A percentile compares a stretch with the other conserved stretches of the same genome.
These are phyloP conservation scores for Drosophila kambysellisi DNA, from an alignment of 2,888 invertebrate genomes.

Conservation along the genomic window DNA sequence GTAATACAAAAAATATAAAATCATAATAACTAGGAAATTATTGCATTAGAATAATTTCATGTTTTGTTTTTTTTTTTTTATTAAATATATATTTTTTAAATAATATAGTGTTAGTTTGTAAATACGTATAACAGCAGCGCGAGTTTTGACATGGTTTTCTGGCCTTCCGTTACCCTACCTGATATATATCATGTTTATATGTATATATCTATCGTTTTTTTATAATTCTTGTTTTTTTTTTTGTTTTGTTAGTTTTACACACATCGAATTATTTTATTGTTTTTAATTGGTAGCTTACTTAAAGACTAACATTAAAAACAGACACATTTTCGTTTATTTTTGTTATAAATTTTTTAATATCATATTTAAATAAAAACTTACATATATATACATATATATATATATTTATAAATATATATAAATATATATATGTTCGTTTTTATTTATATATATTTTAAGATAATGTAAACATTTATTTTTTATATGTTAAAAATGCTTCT, in stretches of 20 bases:
- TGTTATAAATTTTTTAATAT: conserved; percentile 49
- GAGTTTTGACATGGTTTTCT: conserved; percentile 51
- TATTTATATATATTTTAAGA: conserved; percentile 51
- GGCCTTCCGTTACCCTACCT: conserved; percentile 40
- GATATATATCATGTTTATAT: conserved; percentile 28
- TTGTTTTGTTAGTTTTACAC: conserved; percentile 53
- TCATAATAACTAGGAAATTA: conserved; percentile 18
- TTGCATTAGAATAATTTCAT: conserved; percentile 2
- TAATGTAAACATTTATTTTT: conserved; percentile 75
- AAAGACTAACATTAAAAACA: conserved; percentile 83
- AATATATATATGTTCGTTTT: conserved; percentile 35
- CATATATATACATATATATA: conserved; percentile 28
- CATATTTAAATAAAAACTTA: conserved; percentile 32
- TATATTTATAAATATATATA: conserved; percentile 40
- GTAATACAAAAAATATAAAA: conserved; percentile 18
- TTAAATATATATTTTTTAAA: conserved; percentile 12
- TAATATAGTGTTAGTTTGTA: conserved; percentile 36
- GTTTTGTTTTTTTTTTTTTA: conserved; percentile 4
- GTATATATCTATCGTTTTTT: conserved; percentile 21
- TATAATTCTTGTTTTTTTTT: conserved; percentile 9
- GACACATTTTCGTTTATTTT: conserved; percentile 73
- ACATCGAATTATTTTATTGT: conserved; percentile 49
- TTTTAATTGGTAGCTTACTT: conserved; percentile 65
- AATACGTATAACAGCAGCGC: conserved; percentile 61
- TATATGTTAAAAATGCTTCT: conserved; percentile 79